Evolutionary conservation across 2,113 vertebrate species (phyloP), one percentile per base, ranked within the genome.

Genomic region (Aramus guarauna): DNA sequence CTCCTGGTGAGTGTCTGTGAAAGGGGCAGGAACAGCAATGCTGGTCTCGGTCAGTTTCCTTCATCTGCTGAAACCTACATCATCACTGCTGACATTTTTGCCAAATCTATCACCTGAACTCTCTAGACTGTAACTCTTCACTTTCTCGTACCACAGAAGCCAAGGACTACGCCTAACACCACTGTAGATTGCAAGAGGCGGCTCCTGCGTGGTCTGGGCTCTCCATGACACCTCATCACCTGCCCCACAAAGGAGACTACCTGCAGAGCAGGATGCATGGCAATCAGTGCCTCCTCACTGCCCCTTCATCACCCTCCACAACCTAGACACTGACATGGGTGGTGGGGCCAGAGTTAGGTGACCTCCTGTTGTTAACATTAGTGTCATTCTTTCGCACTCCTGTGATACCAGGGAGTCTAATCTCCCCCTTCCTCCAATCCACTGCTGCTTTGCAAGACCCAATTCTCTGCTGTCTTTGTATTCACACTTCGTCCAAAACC

Each of bases 151-250:
- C 14, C 18, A 50, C 5, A 77, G 37, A 73, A 68, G 7, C 4
- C 29, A 82, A 73, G 9, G 45, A n/a, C 19, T 74, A n/a, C 16
- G 43, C 15, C 8, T 32, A 52, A 55, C 0, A 0, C 9, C 37
- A 14, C 12, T 64, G 20, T 22, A 53, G 24, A n/a, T 15, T 22
- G 16, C 1, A 34, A 74, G 6, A 55, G 14, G 23, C 2, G 26
- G 23, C 19, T 39, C 20, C 17, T 50, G 11, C n/a, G 5, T 13
- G 6, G 9, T 64, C 11, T 12, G 56, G 41, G 36, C 30, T 78
- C 45, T 60, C 48, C 13, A 10, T 59, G 64, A 20, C 15, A 52
- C 21, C 14, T 83, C 39, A 32, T 32, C 13, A 34, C 16, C 12
- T 48, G 30, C 11, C n/a, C 30, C 17, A 41, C 8, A 55, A 76